Base-by-base conservation (phyloP, 2,113 vertebrate species). In the Lampris megalopsis region DNA sequence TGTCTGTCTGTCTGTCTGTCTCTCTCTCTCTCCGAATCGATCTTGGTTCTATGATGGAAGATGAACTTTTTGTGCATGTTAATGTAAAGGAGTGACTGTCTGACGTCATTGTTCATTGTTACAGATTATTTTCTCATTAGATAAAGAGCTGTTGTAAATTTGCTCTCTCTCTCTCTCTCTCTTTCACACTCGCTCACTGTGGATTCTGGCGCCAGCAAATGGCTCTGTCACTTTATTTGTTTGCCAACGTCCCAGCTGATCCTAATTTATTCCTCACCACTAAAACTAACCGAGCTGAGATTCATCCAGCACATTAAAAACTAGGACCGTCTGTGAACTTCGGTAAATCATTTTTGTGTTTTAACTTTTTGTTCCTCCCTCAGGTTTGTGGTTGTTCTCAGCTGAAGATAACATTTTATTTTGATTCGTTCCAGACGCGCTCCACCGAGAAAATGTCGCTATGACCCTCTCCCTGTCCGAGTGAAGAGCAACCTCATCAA, bases 401-500 rank as follows among this genome's bases (percentile, higher is more conserved):
- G 24, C 24, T 24, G 24, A 24, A 24, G 24, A 24, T 24, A 24
- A 24, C 24, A 24, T 24, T 24, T 24, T 24, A 24, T 24, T 24
- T 24, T 24, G 24, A 24, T 24, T 24, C 24, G 24, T 24, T 75
- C 24, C 90, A 99, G 97, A 89, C 96, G 96, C 49, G 97, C 97
- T 35, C 94, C 96, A 45, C 97, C 97, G 0, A 92, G 95, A 91
- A 95, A 95, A 70, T 98, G 97, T 81, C 93, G 68, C 78, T 94
- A 95, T 65, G 93, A 95, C 35, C 95, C 96, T 0, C 73, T 80
- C 1, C 94, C 93, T 67, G 97, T 99, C 75, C 93, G 88, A 91
- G 94, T 96, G 24, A 97, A 91, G 89, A 95, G 96, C 85, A 94
- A 85, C 35, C 91, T 93, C 68, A 86, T 96, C 71, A 88, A 62